Evolutionary conservation across 2,113 vertebrate species (phyloP).

Genomic region (Falco punctatus): DNA sequence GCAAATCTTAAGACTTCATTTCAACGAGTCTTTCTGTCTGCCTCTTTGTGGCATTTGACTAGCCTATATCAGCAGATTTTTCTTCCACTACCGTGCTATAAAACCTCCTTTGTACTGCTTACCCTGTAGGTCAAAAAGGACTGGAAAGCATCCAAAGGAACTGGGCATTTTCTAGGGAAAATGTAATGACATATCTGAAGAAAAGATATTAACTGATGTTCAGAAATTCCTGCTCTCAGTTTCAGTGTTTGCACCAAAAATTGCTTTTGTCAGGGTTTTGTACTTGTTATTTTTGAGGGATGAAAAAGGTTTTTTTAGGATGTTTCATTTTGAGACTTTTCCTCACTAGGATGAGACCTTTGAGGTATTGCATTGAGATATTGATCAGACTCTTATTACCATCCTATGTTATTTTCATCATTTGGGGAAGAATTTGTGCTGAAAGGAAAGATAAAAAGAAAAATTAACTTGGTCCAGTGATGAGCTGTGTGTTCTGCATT

Average conservation of each 20-base stretch:
- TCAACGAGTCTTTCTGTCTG: not conserved
- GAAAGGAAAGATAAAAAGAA: not conserved
- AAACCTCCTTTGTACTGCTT: not conserved
- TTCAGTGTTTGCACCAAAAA: conserved; percentile 9
- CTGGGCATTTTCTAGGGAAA: conserved; percentile 6
- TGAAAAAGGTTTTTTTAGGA: conserved; percentile 38
- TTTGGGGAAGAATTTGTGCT: not conserved
- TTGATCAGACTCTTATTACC: conserved; percentile 13
- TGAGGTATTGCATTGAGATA: conserved; percentile 35
- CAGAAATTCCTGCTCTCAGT: conserved; percentile 17
- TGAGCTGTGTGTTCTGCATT: not conserved
- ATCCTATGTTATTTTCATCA: conserved; percentile 21
- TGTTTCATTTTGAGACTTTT: conserved; percentile 5
- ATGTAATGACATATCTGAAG: not conserved
- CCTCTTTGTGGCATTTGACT: not conserved
- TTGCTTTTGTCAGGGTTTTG: conserved; percentile 37
- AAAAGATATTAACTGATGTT: conserved; percentile 8
- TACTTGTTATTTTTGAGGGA: conserved; percentile 22
- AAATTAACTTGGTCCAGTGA: not conserved
- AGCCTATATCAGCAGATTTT: not conserved
- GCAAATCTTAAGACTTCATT: not conserved
- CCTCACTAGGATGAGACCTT: not conserved
- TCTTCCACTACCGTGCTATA: not conserved
- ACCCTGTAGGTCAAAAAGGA: not conserved
- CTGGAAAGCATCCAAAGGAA: conserved; percentile 10